Evolutionary conservation across 2,888 invertebrate species (phyloP).

Genomic region (Odontocerum albicorne): DNA sequence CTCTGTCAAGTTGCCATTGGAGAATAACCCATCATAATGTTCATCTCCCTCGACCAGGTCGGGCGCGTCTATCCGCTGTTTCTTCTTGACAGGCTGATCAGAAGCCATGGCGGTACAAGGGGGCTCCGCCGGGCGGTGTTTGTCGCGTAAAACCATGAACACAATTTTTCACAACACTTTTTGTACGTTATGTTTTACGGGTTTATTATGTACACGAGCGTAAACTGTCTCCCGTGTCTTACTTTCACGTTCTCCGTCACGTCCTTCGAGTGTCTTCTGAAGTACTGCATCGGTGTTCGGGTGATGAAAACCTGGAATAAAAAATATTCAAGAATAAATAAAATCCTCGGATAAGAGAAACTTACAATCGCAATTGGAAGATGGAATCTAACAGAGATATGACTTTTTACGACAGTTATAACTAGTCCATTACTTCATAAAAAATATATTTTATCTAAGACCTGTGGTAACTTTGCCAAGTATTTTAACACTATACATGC

Average conservation of each 20-base stretch:
- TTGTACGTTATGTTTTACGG: not conserved
- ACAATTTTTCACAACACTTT: constrained; percentile 24
- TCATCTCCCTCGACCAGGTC: constrained; percentile 54
- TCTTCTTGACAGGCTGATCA: constrained; percentile 84
- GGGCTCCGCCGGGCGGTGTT: constrained; percentile 55
- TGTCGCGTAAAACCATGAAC: constrained; percentile 68
- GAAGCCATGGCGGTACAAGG: constrained; percentile 68
- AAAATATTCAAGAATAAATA: too few relatives aligned
- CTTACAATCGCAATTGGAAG: too few relatives aligned
- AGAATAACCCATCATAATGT: constrained; percentile 54
- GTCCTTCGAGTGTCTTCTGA: too few relatives aligned
- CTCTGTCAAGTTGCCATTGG: constrained; percentile 47
- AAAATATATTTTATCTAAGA: too few relatives aligned
- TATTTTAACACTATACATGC: too few relatives aligned
- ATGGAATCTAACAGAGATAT: too few relatives aligned
- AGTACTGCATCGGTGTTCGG: not conserved
- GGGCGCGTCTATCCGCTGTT: constrained; percentile 71
- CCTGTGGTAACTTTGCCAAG: too few relatives aligned
- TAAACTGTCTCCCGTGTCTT: not conserved
- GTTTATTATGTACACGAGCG: not conserved
- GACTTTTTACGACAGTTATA: too few relatives aligned
- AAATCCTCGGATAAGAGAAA: too few relatives aligned
- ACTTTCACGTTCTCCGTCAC: not conserved
- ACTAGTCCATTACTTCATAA: too few relatives aligned
- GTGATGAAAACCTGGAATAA: not conserved